These are phyloP conservation scores for Formica selysi DNA, from an alignment of 1,140 invertebrate species.

Conservation along the genomic window DNA sequence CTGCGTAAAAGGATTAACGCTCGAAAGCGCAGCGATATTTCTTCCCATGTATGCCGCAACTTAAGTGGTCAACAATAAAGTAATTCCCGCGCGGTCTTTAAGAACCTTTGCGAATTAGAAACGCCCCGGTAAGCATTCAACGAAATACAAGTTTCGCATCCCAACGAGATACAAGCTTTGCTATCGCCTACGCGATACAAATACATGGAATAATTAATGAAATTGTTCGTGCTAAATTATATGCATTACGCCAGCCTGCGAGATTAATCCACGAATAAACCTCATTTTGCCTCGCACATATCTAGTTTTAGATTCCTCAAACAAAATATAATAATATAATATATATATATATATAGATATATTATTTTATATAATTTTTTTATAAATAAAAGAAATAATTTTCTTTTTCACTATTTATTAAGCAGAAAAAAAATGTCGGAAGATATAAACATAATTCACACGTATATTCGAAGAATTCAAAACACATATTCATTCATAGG, in stretches of 20 bases:
- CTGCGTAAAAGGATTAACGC: conserved; percentile 44
- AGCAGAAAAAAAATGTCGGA: neutral
- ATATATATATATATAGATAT: neutral
- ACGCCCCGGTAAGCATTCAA: conserved; percentile 51
- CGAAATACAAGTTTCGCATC: conserved; percentile 18
- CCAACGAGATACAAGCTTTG: conserved; percentile 26
- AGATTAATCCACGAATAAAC: conserved; percentile 5
- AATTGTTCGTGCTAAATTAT: conserved; percentile 30
- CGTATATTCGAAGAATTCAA: neutral
- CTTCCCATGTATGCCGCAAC: conserved; percentile 55
- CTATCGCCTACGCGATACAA: neutral
- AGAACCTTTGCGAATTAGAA: conserved; percentile 56
- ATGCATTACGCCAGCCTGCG: neutral
- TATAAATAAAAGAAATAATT: neutral
- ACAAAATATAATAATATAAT: neutral
- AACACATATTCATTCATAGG: neutral
- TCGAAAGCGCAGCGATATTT: conserved; percentile 50
- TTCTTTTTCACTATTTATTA: neutral
- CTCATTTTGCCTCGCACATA: no score
- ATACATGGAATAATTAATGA: conserved; percentile 36
- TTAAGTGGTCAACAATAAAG: conserved; percentile 63
- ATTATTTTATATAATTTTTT: conserved; percentile 18
- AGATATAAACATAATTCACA: neutral
- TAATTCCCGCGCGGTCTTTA: conserved; percentile 55
- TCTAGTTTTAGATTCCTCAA: neutral